These are phyloP conservation scores for Drosophila nr. perissopoda DNA, from an alignment of 2,888 invertebrate species.

Conservation along the genomic window DNA sequence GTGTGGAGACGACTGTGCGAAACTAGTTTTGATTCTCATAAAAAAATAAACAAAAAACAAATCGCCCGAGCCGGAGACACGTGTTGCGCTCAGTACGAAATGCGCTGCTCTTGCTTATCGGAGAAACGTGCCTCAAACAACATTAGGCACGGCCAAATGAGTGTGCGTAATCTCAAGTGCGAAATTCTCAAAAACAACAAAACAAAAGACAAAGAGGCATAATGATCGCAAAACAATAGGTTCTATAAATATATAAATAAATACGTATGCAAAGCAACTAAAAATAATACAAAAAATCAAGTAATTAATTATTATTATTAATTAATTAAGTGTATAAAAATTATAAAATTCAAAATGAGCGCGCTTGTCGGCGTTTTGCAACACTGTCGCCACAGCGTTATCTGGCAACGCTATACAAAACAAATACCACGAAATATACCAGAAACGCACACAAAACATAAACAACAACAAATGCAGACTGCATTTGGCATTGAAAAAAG, in stretches of 20 bases:
- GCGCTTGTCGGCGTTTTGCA: conserved; percentile 1
- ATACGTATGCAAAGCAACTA: background rate
- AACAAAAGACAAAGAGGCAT: background rate
- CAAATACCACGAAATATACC: conserved; percentile 27
- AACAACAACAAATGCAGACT: conserved; percentile 56
- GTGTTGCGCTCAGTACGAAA: conserved; percentile 63
- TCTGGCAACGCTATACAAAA: conserved; percentile 9
- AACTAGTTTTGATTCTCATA: conserved; percentile 62
- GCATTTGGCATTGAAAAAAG: conserved; percentile 61
- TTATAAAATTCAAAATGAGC: conserved; percentile 16
- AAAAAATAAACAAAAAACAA: conserved; percentile 17
- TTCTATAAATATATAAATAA: background rate
- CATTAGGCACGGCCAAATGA: conserved; percentile 24
- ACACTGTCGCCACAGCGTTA: conserved; percentile 6
- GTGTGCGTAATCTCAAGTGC: conserved; percentile 29
- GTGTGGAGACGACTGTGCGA: conserved; percentile 40
- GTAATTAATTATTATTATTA: background rate
- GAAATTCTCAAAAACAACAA: background rate
- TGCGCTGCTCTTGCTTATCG: conserved; percentile 29
- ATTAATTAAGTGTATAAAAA: background rate
- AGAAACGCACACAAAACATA: conserved; percentile 35
- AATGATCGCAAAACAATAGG: background rate
- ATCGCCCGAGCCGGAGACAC: conserved; percentile 55
- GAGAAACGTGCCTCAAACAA: conserved; percentile 45
- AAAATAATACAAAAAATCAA: background rate